phyloP scores from a whole-genome alignment of 2,113 vertebrate genomes.

The Cepphus grylle region DNA sequence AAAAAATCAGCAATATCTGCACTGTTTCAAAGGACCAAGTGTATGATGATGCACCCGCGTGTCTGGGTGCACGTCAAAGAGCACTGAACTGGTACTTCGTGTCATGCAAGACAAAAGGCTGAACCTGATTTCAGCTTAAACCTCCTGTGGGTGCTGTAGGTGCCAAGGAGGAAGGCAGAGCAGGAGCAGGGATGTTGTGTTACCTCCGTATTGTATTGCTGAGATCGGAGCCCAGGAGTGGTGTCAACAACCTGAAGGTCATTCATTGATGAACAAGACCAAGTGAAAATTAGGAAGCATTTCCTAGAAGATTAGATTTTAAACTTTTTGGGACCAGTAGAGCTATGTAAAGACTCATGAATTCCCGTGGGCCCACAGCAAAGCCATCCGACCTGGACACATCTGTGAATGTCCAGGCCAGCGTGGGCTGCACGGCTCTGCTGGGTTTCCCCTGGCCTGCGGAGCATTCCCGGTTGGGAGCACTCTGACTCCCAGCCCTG shows the following conservation, averaged over 20 bases:
- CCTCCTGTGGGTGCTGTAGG: not conserved
- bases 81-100: not conserved
- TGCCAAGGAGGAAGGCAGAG: not conserved
- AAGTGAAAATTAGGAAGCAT: not conserved
- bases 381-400: not conserved
- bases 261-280: not conserved
- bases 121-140: not conserved
- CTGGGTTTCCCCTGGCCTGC: not conserved
- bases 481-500: not conserved
- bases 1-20: not conserved
- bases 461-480: not conserved
- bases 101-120: not conserved
- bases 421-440: not conserved
- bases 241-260: not conserved
- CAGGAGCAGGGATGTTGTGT: not conserved
- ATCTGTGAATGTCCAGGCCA: too few relatives aligned
- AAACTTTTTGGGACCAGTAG: not conserved
- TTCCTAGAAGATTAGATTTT: not conserved
- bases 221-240: not conserved
- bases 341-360: not conserved
- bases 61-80: not conserved
- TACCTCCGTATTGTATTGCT: not conserved
- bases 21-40: not conserved
- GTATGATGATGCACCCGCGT: accelerated
- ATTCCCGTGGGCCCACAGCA: not conserved